Evolutionary conservation across 2,113 vertebrate genomes (phyloP), one percentile per base, ranked within the genome.

Genomic region (Colaptes auratus): DNA sequence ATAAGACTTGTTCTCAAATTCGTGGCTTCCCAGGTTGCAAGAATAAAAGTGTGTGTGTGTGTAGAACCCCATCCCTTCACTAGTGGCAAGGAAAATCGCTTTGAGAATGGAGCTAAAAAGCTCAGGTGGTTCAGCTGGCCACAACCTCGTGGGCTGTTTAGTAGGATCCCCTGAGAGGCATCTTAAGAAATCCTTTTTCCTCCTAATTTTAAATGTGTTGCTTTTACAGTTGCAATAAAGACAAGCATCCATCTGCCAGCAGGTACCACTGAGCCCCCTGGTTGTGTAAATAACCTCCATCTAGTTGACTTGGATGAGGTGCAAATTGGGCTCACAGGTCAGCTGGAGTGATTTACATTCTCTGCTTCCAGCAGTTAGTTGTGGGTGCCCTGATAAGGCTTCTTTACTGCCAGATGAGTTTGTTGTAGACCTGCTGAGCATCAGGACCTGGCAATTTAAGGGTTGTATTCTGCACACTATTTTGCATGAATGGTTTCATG

Each of bases 301-400:
- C 94, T 95, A 96, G 96, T 97, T 97, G 98, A 96, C 97, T 97
- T 94, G 98, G 98, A 98, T 98, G 98, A 98, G 98, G 98, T 98
- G 98, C 98, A 98, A 98, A 98, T 97, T 98, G 96, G 98, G 92
- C 85, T 98, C 97, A 90, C 97, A 91, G 75, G 70, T 96, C 93
- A 95, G 81, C 92, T 53, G 95, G 97, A 97, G 96, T 97, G 97
- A 98, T 98, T 98, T 97, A 97, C 97, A 95, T 96, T 95, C 97
- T 95, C 97, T 94, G 84, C 65, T 95, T 95, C 86, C 95, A 95
- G 97, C 97, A 97, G 96, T 96, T 95, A 96, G 96, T 88, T 95
- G 92, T 33, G 86, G 81, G 59, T 44, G 70, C 73, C 73, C 94
- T 93, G 92, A 97, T 97, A 97, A 98, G 91, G 66, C 92, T 90